Percentiles rank a stretch among this genome's conserved stretches.
These are phyloP conservation scores for Orchestes rusci DNA, from an alignment of 2,888 invertebrate genomes.

Conservation along the genomic window DNA sequence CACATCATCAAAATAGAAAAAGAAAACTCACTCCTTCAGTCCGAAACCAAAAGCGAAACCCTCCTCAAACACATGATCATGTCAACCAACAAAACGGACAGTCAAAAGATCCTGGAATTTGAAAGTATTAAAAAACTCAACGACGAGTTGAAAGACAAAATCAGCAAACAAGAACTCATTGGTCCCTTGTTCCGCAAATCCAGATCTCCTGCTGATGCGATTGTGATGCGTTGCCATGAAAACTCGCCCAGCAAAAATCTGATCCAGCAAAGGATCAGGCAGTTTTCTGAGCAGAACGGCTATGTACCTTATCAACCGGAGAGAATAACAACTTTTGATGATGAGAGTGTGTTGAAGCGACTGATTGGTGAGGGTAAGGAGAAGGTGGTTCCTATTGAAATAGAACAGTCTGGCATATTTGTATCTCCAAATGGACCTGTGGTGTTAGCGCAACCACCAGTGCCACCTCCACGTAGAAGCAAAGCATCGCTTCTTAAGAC, in stretches of 20 bases:
- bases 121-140: slow-evolving; percentile 16
- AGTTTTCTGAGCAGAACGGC: slow-evolving; percentile 10
- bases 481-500: slow-evolving; percentile 1
- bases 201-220: slow-evolving; percentile 5
- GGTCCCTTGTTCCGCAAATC: slow-evolving; percentile 11
- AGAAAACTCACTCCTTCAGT: too few species aligned
- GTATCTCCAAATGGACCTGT: too few species aligned
- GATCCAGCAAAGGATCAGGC: slow-evolving; percentile 15
- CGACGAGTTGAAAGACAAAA: slow-evolving; percentile 16
- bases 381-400: slow-evolving; percentile 7
- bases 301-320: too few species aligned
- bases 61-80: slow-evolving; percentile 11
- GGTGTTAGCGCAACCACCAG: slow-evolving; percentile 9
- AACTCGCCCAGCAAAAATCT: slow-evolving; percentile 10
- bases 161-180: slow-evolving; percentile 13
- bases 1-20: too few species aligned
- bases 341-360: slow-evolving; percentile 5
- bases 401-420: neutral
- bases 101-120: slow-evolving; percentile 18
- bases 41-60: too few species aligned
- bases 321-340: too few species aligned
- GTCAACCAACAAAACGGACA: slow-evolving; percentile 22
- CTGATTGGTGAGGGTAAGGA: too few species aligned
- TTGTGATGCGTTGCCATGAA: neutral
- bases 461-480: slow-evolving; percentile 11